Conservation (phyloP, 2,797 vertebrate genomes). For the Pangasius macronema region DNA sequence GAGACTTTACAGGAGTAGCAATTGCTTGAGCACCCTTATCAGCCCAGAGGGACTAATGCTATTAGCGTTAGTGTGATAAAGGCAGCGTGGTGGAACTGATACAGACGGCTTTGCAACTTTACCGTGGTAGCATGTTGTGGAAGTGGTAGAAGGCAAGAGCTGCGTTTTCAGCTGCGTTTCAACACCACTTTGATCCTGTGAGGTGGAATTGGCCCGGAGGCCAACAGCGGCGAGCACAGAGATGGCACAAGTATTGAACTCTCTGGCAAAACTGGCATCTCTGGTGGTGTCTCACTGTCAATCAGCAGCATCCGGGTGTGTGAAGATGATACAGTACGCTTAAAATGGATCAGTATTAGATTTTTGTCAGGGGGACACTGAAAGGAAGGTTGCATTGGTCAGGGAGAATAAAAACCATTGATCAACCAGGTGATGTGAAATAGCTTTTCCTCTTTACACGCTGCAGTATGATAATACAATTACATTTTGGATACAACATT, state of each 20-base stretch:
- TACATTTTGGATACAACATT: background rate
- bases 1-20: slow-evolving; percentile 60
- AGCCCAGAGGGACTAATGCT: slow-evolving; percentile 60
- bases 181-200: slow-evolving; percentile 46
- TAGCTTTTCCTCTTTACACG: background rate
- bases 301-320: background rate
- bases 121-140: slow-evolving; percentile 57
- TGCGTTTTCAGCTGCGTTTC: slow-evolving; percentile 38
- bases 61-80: slow-evolving; percentile 62
- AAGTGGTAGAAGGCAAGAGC: slow-evolving; percentile 47
- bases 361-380: background rate
- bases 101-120: slow-evolving; percentile 52
- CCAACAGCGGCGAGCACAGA: slow-evolving; percentile 23
- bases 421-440: background rate
- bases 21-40: slow-evolving; percentile 60
- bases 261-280: background rate
- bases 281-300: background rate
- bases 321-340: background rate
- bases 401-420: background rate
- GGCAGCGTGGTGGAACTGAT: slow-evolving; percentile 56
- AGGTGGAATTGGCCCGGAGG: slow-evolving; percentile 43
- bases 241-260: background rate
- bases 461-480: background rate
- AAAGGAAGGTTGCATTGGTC: background rate
- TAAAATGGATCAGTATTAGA: background rate